Evolutionary conservation across 2,113 vertebrate genomes (phyloP).

Genomic region (Spheniscus mendiculus): DNA sequence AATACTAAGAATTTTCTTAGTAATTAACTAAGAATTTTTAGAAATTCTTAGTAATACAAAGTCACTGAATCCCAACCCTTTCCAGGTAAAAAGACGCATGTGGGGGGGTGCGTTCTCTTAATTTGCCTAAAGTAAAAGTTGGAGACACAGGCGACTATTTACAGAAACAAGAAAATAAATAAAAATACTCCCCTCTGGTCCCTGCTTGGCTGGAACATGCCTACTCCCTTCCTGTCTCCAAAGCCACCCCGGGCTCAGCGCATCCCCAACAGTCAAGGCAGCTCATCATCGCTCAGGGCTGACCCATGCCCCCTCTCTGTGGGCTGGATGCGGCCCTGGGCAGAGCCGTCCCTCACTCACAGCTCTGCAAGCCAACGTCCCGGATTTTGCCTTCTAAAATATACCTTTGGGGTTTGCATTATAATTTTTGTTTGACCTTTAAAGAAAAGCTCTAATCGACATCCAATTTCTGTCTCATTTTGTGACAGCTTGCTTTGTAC

Average conservation of each 20-base stretch:
- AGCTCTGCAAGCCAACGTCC: neutral
- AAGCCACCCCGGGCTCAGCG: fast-evolving
- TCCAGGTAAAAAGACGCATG: neutral
- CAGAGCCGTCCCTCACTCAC: neutral
- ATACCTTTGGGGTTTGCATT: neutral
- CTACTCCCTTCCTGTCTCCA: neutral
- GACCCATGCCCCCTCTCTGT: fast-evolving
- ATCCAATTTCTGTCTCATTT: neutral
- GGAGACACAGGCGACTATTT: fast-evolving
- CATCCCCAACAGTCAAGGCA: fast-evolving
- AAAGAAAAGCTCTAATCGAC: neutral
- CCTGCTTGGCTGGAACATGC: neutral
- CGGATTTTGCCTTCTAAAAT: neutral
- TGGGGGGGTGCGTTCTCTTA: neutral
- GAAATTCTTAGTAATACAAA: neutral
- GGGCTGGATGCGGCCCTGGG: neutral
- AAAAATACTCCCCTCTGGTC: neutral
- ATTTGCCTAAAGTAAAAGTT: neutral
- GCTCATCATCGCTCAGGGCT: neutral
- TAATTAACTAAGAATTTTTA: neutral
- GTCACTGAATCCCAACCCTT: neutral
- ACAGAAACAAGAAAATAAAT: neutral
- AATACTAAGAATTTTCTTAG: neutral
- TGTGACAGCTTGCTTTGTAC: neutral
- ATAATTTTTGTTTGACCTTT: neutral